Percentiles rank a stretch among this genome's conserved stretches.
These are phyloP conservation scores for Pantherophis vulpinus DNA, from an alignment of 2,797 vertebrate genomes.

Conservation along the genomic window DNA sequence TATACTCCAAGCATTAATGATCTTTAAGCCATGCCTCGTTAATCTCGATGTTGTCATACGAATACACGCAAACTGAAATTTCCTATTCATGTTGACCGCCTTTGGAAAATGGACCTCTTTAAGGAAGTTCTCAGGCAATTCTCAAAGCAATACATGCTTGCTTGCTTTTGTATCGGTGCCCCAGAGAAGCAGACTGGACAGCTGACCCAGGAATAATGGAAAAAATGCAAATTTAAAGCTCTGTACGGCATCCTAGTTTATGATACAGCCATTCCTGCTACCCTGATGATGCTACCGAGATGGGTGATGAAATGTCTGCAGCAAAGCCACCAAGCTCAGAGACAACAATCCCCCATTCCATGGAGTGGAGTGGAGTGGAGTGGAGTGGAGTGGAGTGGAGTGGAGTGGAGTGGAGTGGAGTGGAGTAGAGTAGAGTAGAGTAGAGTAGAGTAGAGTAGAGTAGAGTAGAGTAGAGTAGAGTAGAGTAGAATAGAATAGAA, in stretches of 20 bases:
- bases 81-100: slow-evolving; percentile 11
- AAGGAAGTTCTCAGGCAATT: not conserved
- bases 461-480: no score
- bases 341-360: no score
- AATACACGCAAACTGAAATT: slow-evolving; percentile 51
- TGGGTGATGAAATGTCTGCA: not conserved
- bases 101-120: slow-evolving; percentile 20
- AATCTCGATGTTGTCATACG: slow-evolving; percentile 60
- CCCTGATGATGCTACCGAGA: not conserved
- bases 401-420: rapidly evolving
- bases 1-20: slow-evolving; percentile 67
- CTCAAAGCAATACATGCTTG: not conserved
- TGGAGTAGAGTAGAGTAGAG: no score
- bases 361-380: no score
- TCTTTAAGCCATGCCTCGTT: slow-evolving; percentile 60
- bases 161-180: not conserved
- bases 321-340: no score
- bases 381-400: no score
- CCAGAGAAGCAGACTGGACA: not conserved
- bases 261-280: not conserved
- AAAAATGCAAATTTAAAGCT: not conserved
- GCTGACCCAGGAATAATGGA: not conserved
- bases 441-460: no score
- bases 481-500: no score
- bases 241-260: not conserved